A percentile compares a stretch with the other conserved stretches of the same genome.
Conservation (phyloP, 2,113 vertebrate genomes). For the Nestor notabilis region DNA sequence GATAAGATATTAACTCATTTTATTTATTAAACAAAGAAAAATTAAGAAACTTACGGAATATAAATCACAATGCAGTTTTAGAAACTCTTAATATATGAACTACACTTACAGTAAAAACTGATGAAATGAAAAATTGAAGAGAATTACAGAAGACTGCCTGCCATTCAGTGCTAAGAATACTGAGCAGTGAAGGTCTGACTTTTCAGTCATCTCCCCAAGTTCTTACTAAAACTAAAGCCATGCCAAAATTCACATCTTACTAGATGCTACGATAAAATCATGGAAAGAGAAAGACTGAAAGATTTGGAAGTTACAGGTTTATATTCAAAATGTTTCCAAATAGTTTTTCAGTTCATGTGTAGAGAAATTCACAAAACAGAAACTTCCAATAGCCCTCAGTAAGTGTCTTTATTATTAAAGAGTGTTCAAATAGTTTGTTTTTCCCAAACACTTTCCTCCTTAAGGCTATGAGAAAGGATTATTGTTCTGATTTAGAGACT, state of each 20-base stretch:
- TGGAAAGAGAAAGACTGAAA: background rate
- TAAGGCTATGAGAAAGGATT: background rate
- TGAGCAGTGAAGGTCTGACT: background rate
- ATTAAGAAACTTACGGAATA: rapidly evolving
- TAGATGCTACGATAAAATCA: background rate
- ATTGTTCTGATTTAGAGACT: background rate
- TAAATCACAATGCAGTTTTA: background rate
- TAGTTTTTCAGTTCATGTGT: background rate
- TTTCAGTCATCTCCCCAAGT: background rate
- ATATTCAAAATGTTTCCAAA: background rate
- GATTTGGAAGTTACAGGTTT: background rate
- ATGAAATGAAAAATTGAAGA: background rate
- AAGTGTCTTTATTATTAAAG: background rate
- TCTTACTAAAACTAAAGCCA: background rate
- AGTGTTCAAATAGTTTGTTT: background rate
- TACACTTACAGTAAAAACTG: background rate
- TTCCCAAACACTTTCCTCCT: background rate
- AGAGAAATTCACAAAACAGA: background rate
- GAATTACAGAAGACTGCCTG: background rate
- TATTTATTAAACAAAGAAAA: background rate
- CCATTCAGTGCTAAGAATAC: background rate
- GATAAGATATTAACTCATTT: background rate
- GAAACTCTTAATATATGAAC: background rate
- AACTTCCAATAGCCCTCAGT: background rate
- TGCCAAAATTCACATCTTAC: background rate